phyloP scores from a whole-genome alignment of 1,140 invertebrate species.

The Dendroctonus valens region DNA sequence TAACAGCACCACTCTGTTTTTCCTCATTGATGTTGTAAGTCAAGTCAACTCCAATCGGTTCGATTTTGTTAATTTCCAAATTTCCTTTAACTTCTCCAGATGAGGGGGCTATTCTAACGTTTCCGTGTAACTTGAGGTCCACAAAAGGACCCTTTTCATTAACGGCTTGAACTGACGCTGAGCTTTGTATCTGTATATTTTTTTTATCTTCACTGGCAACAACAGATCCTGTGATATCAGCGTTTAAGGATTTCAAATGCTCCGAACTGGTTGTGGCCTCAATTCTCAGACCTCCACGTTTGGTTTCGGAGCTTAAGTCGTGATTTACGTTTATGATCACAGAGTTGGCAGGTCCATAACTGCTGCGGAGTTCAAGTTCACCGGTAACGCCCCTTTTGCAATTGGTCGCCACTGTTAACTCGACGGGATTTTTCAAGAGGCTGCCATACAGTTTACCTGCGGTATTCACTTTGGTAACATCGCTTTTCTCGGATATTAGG shows the following conservation, averaged over 20 bases:
- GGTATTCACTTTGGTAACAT: constrained; percentile 34
- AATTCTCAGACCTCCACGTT: constrained; percentile 50
- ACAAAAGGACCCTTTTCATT: constrained; percentile 33
- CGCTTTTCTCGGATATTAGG: constrained; percentile 50
- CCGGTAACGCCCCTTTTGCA: constrained; percentile 38
- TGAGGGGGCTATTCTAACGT: constrained; percentile 32
- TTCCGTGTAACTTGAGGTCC: constrained; percentile 41
- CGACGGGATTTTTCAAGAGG: constrained; percentile 48
- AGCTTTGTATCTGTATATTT: constrained; percentile 28
- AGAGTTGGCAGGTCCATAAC: constrained; percentile 36
- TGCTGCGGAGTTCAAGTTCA: constrained; percentile 36
- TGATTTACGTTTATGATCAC: constrained; percentile 28
- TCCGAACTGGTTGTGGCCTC: constrained; percentile 54
- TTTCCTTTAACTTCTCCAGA: constrained; percentile 35
- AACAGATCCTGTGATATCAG: constrained; percentile 40
- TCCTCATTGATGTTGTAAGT: constrained; percentile 34
- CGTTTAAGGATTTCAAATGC: constrained; percentile 54
- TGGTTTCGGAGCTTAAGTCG: constrained; percentile 44
- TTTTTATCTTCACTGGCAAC: constrained; percentile 8
- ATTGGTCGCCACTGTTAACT: constrained; percentile 37
- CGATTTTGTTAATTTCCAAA: constrained; percentile 40
- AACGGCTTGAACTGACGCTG: constrained; percentile 25
- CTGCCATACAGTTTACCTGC: constrained; percentile 49
- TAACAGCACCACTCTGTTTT: constrained; percentile 37
- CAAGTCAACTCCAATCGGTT: constrained; percentile 34